Conservation (phyloP, 2,113 vertebrate species). For the Gymnarchus niloticus region DNA sequence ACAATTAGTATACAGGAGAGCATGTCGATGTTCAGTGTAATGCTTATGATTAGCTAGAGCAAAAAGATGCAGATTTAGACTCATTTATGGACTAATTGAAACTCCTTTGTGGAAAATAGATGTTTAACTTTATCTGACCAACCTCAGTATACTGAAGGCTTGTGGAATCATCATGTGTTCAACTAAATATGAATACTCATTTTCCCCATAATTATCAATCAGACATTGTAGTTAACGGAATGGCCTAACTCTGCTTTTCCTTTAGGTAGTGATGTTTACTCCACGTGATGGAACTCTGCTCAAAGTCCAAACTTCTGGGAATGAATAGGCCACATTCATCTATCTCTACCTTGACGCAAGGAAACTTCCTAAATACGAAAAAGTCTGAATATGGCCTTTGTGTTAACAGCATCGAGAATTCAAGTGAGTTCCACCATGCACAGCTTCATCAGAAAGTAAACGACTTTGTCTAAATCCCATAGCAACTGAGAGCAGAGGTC, state of each 20-base stretch:
- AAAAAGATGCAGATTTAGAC: neutral
- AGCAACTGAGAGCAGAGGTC: neutral
- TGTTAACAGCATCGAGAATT: no score
- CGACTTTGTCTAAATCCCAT: neutral
- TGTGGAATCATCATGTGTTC: neutral
- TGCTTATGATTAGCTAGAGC: conserved; percentile 38
- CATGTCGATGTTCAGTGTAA: conserved; percentile 40
- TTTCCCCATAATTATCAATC: neutral
- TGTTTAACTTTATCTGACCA: conserved; percentile 49
- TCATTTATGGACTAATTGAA: conserved; percentile 22
- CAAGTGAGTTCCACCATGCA: no score
- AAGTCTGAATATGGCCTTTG: no score
- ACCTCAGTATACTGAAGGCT: neutral
- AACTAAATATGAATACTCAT: neutral
- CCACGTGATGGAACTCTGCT: no score
- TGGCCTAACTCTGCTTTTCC: neutral
- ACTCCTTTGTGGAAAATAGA: conserved; percentile 28
- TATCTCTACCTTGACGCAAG: no score
- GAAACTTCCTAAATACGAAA: no score
- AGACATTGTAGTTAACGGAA: neutral
- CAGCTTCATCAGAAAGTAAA: neutral
- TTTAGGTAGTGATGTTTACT: no score
- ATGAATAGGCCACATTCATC: no score
- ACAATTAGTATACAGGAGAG: conserved; percentile 33
- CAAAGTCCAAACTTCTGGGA: no score